Conservation (phyloP, 2,113 vertebrate species). For the Corythornis vintsioides region DNA sequence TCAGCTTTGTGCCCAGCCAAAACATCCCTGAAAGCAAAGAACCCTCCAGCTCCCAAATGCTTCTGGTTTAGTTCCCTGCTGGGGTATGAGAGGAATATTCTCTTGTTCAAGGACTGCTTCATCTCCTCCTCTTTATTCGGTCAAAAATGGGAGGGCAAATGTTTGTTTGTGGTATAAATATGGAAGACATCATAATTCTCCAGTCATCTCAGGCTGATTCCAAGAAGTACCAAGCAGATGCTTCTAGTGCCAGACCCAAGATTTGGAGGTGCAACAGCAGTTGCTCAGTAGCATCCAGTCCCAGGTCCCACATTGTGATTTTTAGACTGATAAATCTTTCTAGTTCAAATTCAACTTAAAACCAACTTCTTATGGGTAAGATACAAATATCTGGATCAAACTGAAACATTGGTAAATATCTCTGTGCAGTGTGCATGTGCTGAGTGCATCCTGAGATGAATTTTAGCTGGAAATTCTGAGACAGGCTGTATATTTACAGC, state of each 20-base stretch:
- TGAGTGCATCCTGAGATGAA: background rate
- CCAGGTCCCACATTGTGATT: background rate
- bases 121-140: background rate
- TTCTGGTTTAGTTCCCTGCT: background rate
- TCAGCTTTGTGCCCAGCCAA: background rate
- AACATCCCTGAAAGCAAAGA: background rate
- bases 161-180: background rate
- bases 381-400: background rate
- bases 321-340: background rate
- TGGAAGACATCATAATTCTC: background rate
- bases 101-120: background rate
- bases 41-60: background rate
- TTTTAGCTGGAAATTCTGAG: background rate
- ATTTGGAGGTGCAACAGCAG: background rate
- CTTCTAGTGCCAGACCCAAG: background rate
- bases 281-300: background rate
- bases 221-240: background rate
- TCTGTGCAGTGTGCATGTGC: background rate
- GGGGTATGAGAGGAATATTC: background rate
- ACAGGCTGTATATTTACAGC: background rate
- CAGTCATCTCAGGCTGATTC: background rate
- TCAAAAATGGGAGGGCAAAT: background rate
- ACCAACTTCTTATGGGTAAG: background rate
- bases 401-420: background rate
- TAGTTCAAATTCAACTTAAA: background rate